Percentiles rank a stretch among this genome's conserved stretches.
phyloP scores from a whole-genome alignment of 1,140 invertebrate species.

The Asobara japonica region DNA sequence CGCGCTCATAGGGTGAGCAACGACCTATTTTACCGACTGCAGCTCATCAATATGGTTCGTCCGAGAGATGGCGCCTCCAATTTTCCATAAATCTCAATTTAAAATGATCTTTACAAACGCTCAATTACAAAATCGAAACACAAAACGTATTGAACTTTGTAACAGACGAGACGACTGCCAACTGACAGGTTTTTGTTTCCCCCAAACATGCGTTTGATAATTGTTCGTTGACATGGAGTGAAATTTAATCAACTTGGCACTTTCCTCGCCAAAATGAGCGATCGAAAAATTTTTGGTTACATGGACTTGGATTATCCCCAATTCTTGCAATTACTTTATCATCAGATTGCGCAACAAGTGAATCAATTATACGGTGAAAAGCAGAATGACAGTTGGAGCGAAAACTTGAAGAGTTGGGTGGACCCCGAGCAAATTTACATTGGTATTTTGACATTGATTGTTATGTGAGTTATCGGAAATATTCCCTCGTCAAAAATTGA shows the following conservation, averaged over 20 bases:
- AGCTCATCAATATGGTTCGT: too few species aligned
- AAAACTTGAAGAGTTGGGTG: not conserved
- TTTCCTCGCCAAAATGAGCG: not conserved
- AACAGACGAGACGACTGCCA: not conserved
- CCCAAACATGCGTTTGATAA: not conserved
- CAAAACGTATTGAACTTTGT: too few species aligned
- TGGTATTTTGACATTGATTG: not conserved
- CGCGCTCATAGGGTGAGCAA: too few species aligned
- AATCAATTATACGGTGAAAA: constrained; percentile 21
- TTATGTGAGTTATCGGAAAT: constrained; percentile 8
- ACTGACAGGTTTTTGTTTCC: not conserved
- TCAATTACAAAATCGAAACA: too few species aligned
- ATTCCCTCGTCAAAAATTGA: not conserved
- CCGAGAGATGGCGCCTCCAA: too few species aligned
- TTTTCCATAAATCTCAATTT: too few species aligned
- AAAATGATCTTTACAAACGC: too few species aligned
- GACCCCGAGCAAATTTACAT: constrained; percentile 9
- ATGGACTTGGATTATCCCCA: constrained; percentile 28
- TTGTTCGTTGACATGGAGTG: not conserved
- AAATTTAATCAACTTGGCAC: not conserved
- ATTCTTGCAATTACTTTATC: constrained; percentile 19
- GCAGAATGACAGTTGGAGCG: constrained; percentile 13
- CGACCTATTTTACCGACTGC: too few species aligned
- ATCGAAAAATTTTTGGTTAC: not conserved
- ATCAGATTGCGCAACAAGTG: constrained; percentile 24